Percentiles rank a stretch among this genome's conserved stretches.
phyloP scores from a whole-genome alignment of 2,113 vertebrate species.

The Rhinoderma darwinii region DNA sequence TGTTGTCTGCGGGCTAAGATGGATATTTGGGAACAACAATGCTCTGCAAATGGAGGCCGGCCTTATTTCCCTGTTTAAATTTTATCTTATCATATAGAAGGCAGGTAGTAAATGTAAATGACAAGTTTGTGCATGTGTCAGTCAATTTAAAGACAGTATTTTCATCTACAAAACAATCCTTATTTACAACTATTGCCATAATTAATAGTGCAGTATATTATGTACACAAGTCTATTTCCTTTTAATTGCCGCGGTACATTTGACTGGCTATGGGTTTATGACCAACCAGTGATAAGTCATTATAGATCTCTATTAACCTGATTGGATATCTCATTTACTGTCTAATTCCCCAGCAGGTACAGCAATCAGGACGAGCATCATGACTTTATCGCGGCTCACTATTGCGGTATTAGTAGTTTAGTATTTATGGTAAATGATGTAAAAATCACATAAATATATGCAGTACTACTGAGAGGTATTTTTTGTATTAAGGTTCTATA shows the following conservation, averaged over 20 bases:
- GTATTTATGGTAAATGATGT: conserved; percentile 54
- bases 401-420: conserved; percentile 7
- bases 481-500: conserved; percentile 73
- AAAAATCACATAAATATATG: conserved; percentile 57
- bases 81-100: neutral
- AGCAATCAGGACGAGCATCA: neutral
- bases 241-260: conserved; percentile 4
- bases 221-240: neutral
- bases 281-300: neutral
- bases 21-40: neutral
- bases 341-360: neutral
- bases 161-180: neutral
- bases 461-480: conserved; percentile 60
- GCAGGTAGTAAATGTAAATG: neutral
- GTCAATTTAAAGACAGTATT: neutral
- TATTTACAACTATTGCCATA: conserved; percentile 15
- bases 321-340: conserved; percentile 8
- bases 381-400: neutral
- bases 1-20: neutral
- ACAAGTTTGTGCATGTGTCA: neutral
- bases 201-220: neutral
- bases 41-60: neutral
- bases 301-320: conserved; percentile 22
- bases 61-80: neutral
- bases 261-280: conserved; percentile 5